Base-by-base conservation (phyloP, 2,888 invertebrate species). In the Mythimna loreyi region DNA sequence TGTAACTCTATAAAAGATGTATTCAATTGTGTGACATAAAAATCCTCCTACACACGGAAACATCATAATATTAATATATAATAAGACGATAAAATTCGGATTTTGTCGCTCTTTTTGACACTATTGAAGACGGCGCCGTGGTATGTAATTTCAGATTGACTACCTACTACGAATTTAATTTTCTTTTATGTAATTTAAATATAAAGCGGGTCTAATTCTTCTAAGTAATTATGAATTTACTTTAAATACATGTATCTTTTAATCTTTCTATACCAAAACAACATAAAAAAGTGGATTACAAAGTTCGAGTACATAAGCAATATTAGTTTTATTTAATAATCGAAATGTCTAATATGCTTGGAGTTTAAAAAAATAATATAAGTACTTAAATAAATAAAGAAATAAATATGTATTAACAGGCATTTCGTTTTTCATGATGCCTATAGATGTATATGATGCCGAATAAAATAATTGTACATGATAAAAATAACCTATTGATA, bases 41-140 rank as follows among this genome's bases (percentile, higher is more conserved):
- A 73, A 63, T 61, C 75, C 58, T 45, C 85, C 84, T 79, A 85
- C 84, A 30, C 75, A 61, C 61, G 33, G 64, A 69, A 63, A 47
- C 47, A 53, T 56, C 61, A 66, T 78, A 67, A 67, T 63, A 79
- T 63, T 66, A 72, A 74, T 73, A 67, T 78, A 43, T 68, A 65
- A 70, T 68, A 49, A 49, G 69, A 21, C 45, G 45, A 58, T 82
- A 72, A 77, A 83, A 33, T 36, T 59, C 23, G 57, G 21, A 8
- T 67, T 76, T 76, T 61, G 59, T 70, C 61, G 49, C 30, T 43
- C 19, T 33, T 58, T 53, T 30, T 8, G 56, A 62, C 33, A 65
- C 40, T 30, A 67, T 23, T 4, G 21, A 30, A 21, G 33, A 64
- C 52, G 25, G 64, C 58, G 11, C 19, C 50, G 33, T 5, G 65